These are phyloP conservation scores for Drosophila subpulchrella DNA, from an alignment of 1,140 invertebrate genomes.

Conservation along the genomic window DNA sequence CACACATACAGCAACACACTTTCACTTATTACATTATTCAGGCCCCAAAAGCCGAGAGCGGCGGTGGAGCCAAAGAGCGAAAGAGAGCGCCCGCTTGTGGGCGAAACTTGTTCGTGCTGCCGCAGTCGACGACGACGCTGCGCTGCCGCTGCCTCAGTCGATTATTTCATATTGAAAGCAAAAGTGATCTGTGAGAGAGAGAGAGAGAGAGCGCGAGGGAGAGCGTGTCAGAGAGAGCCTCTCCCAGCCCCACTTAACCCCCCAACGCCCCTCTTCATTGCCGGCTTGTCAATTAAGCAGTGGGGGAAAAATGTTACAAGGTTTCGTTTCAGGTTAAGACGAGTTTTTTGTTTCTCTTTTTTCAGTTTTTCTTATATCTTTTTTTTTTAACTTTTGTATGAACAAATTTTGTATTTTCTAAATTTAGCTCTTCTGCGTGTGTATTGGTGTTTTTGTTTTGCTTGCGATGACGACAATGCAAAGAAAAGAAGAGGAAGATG, in stretches of 20 bases:
- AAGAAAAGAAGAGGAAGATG: conserved; percentile 17
- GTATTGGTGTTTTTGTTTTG: conserved; percentile 41
- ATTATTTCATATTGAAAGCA: conserved; percentile 85
- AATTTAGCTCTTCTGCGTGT: conserved; percentile 60
- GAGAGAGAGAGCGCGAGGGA: conserved; percentile 6
- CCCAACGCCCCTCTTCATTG: conserved; percentile 26
- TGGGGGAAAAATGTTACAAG: conserved; percentile 83
- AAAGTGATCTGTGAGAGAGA: conserved; percentile 74
- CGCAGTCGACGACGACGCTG: conserved; percentile 8
- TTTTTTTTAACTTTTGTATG: conserved; percentile 63
- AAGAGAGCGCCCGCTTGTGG: conserved; percentile 46
- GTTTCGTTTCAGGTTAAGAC: conserved; percentile 84
- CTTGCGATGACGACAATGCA: conserved; percentile 52
- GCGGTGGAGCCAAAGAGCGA: background rate
- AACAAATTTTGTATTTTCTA: conserved; percentile 71
- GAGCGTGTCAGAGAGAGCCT: conserved; percentile 44
- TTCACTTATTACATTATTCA: conserved; percentile 85
- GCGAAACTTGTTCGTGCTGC: conserved; percentile 71
- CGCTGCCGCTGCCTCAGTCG: conserved; percentile 46
- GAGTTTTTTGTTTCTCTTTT: conserved; percentile 67
- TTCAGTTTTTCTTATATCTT: conserved; percentile 36
- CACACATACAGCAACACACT: conserved; percentile 68
- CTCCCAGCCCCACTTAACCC: conserved; percentile 33
- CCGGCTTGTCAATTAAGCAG: conserved; percentile 65
- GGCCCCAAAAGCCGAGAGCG: conserved; percentile 52